Evolutionary conservation across 1,140 invertebrate genomes (phyloP).

Genomic region (Drosophila auraria): DNA sequence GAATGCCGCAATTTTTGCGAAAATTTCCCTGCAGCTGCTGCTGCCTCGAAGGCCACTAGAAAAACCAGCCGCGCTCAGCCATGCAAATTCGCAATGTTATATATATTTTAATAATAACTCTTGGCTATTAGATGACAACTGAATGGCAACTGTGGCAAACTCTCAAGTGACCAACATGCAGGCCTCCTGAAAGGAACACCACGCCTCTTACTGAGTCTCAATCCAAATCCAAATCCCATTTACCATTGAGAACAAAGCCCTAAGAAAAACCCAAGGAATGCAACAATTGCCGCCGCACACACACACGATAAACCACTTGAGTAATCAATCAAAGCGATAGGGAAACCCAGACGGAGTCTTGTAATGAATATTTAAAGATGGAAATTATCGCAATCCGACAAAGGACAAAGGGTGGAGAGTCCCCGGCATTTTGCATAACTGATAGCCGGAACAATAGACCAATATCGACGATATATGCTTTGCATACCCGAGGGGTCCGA

Average conservation of each 20-base stretch:
- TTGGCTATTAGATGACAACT: constrained; percentile 61
- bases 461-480: constrained; percentile 60
- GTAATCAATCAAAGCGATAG: constrained; percentile 82
- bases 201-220: constrained; percentile 46
- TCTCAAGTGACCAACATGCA: constrained; percentile 81
- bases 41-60: constrained; percentile 30
- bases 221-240: constrained; percentile 25
- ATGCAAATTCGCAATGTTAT: constrained; percentile 57
- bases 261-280: constrained; percentile 35
- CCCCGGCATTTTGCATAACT: constrained; percentile 75
- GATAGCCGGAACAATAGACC: constrained; percentile 79
- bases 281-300: constrained; percentile 56
- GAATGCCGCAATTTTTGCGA: constrained; percentile 26
- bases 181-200: constrained; percentile 54
- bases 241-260: constrained; percentile 49
- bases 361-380: constrained; percentile 83
- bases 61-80: constrained; percentile 48
- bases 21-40: constrained; percentile 14
- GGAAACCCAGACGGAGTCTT: constrained; percentile 50
- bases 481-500: constrained; percentile 41
- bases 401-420: constrained; percentile 35
- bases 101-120: constrained; percentile 44
- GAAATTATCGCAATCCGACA: constrained; percentile 70
- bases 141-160: constrained; percentile 74
- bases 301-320: constrained; percentile 77